A percentile compares a stretch with the other conserved stretches of the same genome.
Evolutionary conservation across 1,140 invertebrate genomes (phyloP).

Genomic region (Drosophila bifasciata): DNA sequence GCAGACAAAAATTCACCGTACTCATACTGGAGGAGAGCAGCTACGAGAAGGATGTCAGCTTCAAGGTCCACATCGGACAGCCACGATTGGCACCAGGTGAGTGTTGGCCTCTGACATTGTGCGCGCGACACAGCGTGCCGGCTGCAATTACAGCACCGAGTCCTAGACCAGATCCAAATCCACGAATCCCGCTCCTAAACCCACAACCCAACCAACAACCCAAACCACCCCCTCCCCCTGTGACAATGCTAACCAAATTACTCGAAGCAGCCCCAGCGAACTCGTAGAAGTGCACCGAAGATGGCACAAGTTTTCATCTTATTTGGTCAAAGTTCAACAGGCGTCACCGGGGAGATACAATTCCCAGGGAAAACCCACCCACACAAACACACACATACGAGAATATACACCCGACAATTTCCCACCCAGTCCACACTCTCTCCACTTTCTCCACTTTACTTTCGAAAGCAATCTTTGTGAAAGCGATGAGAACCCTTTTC

Average conservation of each 20-base stretch:
- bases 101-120: constrained; percentile 48
- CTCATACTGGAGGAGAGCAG: constrained; percentile 98
- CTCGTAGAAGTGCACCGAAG: constrained; percentile 40
- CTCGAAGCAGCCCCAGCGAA: constrained; percentile 25
- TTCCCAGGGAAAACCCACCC: no score
- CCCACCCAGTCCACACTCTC: background rate
- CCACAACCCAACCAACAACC: background rate
- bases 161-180: background rate
- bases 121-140: background rate
- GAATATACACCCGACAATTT: constrained; percentile 2
- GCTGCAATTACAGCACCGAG: constrained; percentile 52
- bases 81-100: constrained; percentile 94
- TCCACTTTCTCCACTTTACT: background rate
- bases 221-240: constrained; percentile 1
- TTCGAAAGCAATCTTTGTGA: no score
- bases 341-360: constrained; percentile 19
- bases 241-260: constrained; percentile 48
- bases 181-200: background rate
- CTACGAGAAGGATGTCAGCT: constrained; percentile 98
- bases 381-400: constrained; percentile 1
- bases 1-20: constrained; percentile 93
- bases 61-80: constrained; percentile 95
- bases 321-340: constrained; percentile 13
- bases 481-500: constrained; percentile 5
- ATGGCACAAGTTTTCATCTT: constrained; percentile 35